Base-by-base conservation (phyloP, 2,888 invertebrate genomes). In the Argyresthia goedartella region DNA sequence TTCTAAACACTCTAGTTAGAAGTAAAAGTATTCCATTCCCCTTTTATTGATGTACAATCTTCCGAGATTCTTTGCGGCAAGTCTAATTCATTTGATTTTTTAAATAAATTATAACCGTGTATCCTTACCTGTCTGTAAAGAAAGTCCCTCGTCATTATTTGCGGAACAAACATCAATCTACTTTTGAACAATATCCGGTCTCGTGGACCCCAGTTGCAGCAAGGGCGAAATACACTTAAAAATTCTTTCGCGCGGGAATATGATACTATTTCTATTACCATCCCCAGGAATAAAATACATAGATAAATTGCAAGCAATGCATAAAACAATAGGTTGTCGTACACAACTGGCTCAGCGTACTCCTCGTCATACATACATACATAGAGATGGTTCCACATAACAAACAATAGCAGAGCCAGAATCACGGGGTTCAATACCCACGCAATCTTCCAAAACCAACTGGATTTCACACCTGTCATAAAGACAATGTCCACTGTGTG, bases 81-180 rank as follows among this genome's bases (percentile, higher is more conserved):
- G 15, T 39, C 54, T 55, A 7, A 47, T 57, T 51, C n/a, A 48
- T 25, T 25, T 25, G 25, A 25, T 25, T 25, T 25, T 25, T 25
- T 25, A 25, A 4, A 4, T 6, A 25, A 25, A 25, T 25, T 25
- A 25, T 25, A 25, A 25, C 25, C 25, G 39, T 72, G 71, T 53
- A 84, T 78, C 55, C 76, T 73, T 1, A 82, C 75, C 72, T 86
- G 87, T 51, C 86, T 65, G 54, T 87, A 87, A 45, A 87, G 58
- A 68, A 87, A 87, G 57, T 87, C 87, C 53, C 82, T 72, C 0
- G 86, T 87, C 87, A 87, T 87, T 59, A 85, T 80, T 66, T 86
- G 80, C 0, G 87, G 82, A 0, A 80, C 72, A 63, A 87, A 87
- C 81, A 87, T 81, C 59, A 71, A 74, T 57, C 87, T 72, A 58